Base-by-base conservation (phyloP, 1,140 invertebrate species). In the Liolophura sinensis region DNA sequence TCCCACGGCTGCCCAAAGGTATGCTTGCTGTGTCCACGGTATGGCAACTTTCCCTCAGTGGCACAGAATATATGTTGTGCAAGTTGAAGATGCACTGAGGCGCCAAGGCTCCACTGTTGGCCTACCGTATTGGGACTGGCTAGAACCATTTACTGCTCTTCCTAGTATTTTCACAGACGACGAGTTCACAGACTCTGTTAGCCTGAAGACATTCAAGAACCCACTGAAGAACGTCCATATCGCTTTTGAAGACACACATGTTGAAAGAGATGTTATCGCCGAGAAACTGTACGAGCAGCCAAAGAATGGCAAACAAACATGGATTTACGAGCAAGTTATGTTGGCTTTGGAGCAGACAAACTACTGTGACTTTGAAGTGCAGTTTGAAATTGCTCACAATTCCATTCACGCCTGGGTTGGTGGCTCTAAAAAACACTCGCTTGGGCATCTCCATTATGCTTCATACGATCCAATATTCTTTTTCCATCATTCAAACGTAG, bases 11-110 rank as follows among this genome's bases (percentile, higher is more conserved):
- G 3, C 31, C 31, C 47, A 61, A 16, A 16, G 60, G 16, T 16
- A 48, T n/a, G 72, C 69, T n/a, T 73, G 72, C 66, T 73, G 69
- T 56, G 27, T 71, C 46, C 69, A 71, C 52, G 72, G 72, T 15
- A 69, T 67, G 72, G 64, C 72, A 27, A 71, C 66, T 22, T 73
- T 73, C 59, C 72, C 69, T 6, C 72, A 71, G 55, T 73, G 72
- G 72, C 72, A 73, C 61, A 55, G 72, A 49, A 58, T 73, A 14
- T 70, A 70, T 62, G 70, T 69, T n/a, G 61, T 73, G 18, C 72
- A 73, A 64, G 55, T 73, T 60, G 69, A 73, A 52, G 69, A 73
- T 57, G 72, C 72, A 15, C 67, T 73, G 27, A 31, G 65, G 22
- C 51, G 69, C 12, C 72, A 65, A 48, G 72, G 72, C 9, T 58